These are phyloP conservation scores for Silurus asotus DNA, from an alignment of 2,113 vertebrate genomes.

Conservation along the genomic window DNA sequence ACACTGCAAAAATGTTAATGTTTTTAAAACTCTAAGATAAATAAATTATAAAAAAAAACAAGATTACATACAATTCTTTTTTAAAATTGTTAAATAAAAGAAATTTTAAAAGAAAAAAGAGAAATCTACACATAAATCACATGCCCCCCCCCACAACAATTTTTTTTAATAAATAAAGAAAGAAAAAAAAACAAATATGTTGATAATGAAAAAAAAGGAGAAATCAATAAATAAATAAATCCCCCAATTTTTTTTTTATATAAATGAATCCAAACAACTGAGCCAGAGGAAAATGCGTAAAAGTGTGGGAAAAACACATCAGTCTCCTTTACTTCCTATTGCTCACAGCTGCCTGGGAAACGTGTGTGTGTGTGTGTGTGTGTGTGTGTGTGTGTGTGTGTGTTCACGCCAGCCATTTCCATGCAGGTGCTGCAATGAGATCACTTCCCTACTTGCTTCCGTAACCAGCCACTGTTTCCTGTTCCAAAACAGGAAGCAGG, in stretches of 20 bases:
- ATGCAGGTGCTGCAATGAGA: constrained; percentile 73
- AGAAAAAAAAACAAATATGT: no score
- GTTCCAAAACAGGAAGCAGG: constrained; percentile 64
- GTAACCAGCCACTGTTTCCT: constrained; percentile 68
- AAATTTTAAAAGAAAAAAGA: no score
- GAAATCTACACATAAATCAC: no score
- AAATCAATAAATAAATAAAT: background rate
- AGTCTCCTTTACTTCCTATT: constrained; percentile 22
- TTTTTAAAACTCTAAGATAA: no score
- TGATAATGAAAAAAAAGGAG: background rate
- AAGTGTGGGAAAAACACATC: background rate
- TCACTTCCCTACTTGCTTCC: constrained; percentile 72
- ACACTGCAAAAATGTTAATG: no score
- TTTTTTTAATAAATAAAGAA: no score
- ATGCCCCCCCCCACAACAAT: no score
- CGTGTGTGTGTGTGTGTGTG: constrained; percentile 35
- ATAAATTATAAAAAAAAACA: no score
- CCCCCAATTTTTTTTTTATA: background rate
- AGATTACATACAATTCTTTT: no score
- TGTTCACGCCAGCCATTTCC: background rate
- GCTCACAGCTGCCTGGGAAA: constrained; percentile 73
- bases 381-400: constrained; percentile 38
- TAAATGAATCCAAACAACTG: background rate
- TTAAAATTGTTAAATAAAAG: no score
- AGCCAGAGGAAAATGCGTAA: background rate